Conservation (phyloP, 2,888 invertebrate genomes). For the Drosophila kanekoi region DNA sequence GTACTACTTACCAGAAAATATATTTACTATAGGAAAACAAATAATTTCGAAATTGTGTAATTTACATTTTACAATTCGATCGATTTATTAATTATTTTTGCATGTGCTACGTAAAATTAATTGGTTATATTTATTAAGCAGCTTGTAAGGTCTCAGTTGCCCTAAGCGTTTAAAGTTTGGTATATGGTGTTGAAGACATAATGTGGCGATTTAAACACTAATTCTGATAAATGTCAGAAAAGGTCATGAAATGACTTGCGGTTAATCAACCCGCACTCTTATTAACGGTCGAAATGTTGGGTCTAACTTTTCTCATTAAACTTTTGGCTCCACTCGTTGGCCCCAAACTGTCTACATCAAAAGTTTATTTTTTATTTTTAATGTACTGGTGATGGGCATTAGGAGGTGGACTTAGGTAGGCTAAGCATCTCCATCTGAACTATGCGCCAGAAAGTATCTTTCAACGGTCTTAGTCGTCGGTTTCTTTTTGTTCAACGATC, state of each 20-base stretch:
- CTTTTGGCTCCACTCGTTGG: constrained; percentile 46
- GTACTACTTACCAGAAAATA: no score
- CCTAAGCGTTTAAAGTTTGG: no score
- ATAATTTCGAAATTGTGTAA: no score
- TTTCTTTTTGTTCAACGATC: constrained; percentile 8
- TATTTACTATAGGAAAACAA: no score
- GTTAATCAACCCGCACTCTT: constrained; percentile 69
- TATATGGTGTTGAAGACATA: not conserved
- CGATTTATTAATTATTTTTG: no score
- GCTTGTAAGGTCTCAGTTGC: no score
- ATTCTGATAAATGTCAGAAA: not conserved
- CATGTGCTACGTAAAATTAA: no score
- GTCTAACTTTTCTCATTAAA: constrained; percentile 77
- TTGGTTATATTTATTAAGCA: no score
- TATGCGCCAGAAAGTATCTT: constrained; percentile 46
- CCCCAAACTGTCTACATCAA: constrained; percentile 46
- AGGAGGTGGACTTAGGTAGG: constrained; percentile 15
- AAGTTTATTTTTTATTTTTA: constrained; percentile 45
- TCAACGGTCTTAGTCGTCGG: constrained; percentile 12
- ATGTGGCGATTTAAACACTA: not conserved
- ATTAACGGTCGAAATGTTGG: constrained; percentile 42
- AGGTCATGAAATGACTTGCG: constrained; percentile 52
- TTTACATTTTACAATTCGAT: no score
- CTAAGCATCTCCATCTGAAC: constrained; percentile 25
- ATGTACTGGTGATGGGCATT: constrained; percentile 69